Base-by-base conservation (phyloP, 1,140 invertebrate species). In the Polypedilum pembai region DNA sequence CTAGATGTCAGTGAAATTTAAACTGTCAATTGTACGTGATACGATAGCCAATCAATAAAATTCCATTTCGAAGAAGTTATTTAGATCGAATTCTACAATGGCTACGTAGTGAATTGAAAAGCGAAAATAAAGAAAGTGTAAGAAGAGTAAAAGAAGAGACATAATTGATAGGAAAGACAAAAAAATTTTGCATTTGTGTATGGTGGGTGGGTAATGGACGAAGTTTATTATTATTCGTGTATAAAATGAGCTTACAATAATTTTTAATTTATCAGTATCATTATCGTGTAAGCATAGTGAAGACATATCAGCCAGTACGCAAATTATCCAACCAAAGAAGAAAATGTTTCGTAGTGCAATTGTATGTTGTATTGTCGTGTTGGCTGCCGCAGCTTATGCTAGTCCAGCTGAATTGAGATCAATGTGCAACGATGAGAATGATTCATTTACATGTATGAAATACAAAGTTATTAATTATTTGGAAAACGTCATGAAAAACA, bases 391-490 rank as follows among this genome's bases (percentile, higher is more conserved):
- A 63, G 86, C 86, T 56, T 21, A 92, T 86, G 88, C 91, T 77
- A 83, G 85, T 40, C 86, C 90, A 79, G 87, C 92, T 7, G 89
- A 90, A 79, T 89, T 91, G 81, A 87, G 88, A 78, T 84, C 84
- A 21, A 87, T 90, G 77, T 93, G 90, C 79, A 84, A 86, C 41
- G 87, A 87, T 75, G 89, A 90, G 74, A 90, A 90, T 78, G 91
- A 93, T 79, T 89, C 90, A 7, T 86, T 92, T 65, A 87, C 90
- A 24, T 93, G 91, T 83, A 89, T 93, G 82, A 92, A 93, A 82
- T 91, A 88, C 82, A 91, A 91, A 79, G 87, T 91, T 73, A 88
- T 92, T 80, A 88, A 89, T 74, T 86, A 93, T 73, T 83, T 93
- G 78, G 90, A 92, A 80, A 88, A 88, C 79, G 86, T 92, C 77